These are phyloP conservation scores for Metellina segmentata DNA, from an alignment of 2,888 invertebrate species.

Conservation along the genomic window DNA sequence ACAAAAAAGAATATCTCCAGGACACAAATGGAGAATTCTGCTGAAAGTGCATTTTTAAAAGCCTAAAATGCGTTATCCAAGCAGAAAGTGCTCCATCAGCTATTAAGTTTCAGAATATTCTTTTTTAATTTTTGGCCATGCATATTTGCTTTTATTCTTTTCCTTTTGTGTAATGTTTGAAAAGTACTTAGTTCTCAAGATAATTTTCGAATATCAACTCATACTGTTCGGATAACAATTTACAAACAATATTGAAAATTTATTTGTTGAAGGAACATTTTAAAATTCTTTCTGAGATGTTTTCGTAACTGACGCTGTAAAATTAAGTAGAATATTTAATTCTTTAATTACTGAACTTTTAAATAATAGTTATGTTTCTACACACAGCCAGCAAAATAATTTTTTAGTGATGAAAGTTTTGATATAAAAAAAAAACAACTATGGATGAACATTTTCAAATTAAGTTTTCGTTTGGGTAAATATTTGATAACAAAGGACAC, in stretches of 20 bases:
- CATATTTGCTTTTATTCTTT: background rate
- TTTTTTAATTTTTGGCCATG: conserved; percentile 16
- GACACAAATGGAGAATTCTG: conserved; percentile 26
- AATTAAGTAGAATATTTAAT: too few species aligned
- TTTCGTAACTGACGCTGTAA: too few species aligned
- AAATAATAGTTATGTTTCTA: too few species aligned
- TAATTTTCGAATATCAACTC: background rate
- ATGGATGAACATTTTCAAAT: too few species aligned
- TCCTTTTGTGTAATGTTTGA: background rate
- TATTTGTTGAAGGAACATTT: background rate
- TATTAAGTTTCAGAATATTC: conserved; percentile 23
- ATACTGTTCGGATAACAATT: background rate
- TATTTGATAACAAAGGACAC: too few species aligned
- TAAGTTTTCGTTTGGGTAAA: too few species aligned
- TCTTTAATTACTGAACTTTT: too few species aligned
- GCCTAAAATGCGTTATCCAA: conserved; percentile 3
- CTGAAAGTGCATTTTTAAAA: conserved; percentile 28
- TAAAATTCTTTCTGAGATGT: too few species aligned
- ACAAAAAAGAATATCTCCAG: background rate
- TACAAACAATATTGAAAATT: background rate
- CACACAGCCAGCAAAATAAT: too few species aligned
- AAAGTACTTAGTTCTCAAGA: background rate
- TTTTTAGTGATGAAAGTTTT: too few species aligned
- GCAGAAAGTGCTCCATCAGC: conserved; percentile 26
- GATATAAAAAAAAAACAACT: too few species aligned